Evolutionary conservation across 2,113 vertebrate species (phyloP).

Genomic region (Nesogale talazaci): DNA sequence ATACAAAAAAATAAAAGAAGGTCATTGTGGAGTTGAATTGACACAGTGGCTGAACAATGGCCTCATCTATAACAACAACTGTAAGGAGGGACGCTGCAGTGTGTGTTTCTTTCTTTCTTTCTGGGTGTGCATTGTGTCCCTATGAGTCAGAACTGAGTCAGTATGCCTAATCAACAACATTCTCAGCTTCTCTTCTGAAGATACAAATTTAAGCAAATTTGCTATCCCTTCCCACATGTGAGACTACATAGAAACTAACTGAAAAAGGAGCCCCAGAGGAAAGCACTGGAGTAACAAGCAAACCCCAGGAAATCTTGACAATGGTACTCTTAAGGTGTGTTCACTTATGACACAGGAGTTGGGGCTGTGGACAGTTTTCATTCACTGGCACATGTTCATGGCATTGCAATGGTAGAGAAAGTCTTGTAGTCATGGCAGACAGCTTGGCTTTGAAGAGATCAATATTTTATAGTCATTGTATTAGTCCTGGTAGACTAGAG

Average conservation of each 20-base stretch:
- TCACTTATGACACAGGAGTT: no score
- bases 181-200: neutral
- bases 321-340: no score
- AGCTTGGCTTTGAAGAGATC: no score
- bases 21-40: neutral
- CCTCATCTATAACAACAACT: neutral
- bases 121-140: neutral
- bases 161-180: neutral
- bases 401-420: no score
- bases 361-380: no score
- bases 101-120: no score
- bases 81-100: neutral
- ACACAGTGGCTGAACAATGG: neutral
- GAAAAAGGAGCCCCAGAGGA: neutral
- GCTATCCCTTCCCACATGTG: neutral
- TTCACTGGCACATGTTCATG: no score
- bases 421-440: no score
- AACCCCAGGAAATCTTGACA: no score
- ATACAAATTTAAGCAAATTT: neutral
- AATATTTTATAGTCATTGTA: no score
- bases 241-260: neutral
- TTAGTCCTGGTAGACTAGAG: no score
- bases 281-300: no score
- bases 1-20: neutral
- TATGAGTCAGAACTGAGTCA: neutral